Evolutionary conservation across 2,797 vertebrate genomes (phyloP).

Genomic region (Gymnoscopelus microlampas): DNA sequence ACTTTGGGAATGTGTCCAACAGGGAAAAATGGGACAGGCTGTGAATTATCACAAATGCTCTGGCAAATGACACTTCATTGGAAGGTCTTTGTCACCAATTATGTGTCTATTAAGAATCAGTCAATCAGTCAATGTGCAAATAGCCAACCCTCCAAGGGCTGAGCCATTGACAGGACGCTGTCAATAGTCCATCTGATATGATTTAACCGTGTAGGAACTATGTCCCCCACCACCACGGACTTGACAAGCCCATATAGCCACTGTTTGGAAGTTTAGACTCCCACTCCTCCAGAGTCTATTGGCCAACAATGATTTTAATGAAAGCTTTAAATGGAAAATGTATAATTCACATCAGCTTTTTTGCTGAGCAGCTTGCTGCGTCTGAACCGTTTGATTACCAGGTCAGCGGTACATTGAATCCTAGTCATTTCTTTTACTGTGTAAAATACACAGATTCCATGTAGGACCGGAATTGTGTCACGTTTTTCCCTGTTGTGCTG

Average conservation of each 20-base stretch:
- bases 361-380: conserved; percentile 36
- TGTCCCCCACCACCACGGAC: conserved; percentile 76
- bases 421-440: conserved; percentile 38
- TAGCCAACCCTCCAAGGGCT: conserved; percentile 88
- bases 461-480: conserved; percentile 34
- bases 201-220: conserved; percentile 86
- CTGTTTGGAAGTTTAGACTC: conserved; percentile 49
- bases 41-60: conserved; percentile 87
- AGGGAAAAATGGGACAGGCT: conserved; percentile 83
- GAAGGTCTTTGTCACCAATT: conserved; percentile 99
- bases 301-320: conserved; percentile 69
- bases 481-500: conserved; percentile 45
- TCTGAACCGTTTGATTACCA: conserved; percentile 53
- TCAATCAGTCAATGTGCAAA: conserved; percentile 96
- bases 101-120: conserved; percentile 99
- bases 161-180: conserved; percentile 90
- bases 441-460: conserved; percentile 61
- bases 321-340: conserved; percentile 65
- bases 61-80: conserved; percentile 91
- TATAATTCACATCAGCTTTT: conserved; percentile 54
- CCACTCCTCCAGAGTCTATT: conserved; percentile 53
- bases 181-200: conserved; percentile 91
- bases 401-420: conserved; percentile 40
- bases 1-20: conserved; percentile 82
- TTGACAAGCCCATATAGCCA: conserved; percentile 56